Percentiles rank a stretch among this genome's conserved stretches.
Evolutionary conservation across 2,888 invertebrate species (phyloP).

Genomic region (Tuta absoluta): DNA sequence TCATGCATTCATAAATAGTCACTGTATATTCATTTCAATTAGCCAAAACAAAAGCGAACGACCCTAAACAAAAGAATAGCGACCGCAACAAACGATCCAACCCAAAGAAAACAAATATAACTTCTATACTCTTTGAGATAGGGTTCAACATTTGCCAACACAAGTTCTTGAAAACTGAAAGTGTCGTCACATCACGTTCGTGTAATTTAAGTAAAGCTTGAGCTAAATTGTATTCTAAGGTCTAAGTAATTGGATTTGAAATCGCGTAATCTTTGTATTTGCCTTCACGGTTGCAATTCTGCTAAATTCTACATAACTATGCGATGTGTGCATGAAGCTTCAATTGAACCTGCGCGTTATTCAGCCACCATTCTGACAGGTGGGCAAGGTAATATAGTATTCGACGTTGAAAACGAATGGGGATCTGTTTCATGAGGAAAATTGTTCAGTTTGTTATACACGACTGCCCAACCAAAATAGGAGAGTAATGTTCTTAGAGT

Average conservation of each 20-base stretch:
- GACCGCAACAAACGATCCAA: neutral
- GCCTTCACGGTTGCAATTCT: neutral
- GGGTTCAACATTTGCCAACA: neutral
- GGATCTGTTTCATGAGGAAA: too few relatives aligned
- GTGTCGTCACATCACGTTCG: neutral
- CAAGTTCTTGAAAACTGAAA: constrained; percentile 5
- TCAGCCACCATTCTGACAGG: too few relatives aligned
- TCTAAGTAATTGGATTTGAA: neutral
- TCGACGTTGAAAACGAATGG: too few relatives aligned
- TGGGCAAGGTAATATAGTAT: too few relatives aligned
- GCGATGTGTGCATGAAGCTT: too few relatives aligned
- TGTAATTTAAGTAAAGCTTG: neutral
- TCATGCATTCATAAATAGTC: neutral
- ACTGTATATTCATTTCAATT: constrained; percentile 12
- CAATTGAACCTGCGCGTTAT: too few relatives aligned
- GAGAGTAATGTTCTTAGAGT: too few relatives aligned
- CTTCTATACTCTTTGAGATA: neutral
- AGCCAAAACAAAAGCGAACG: constrained; percentile 10
- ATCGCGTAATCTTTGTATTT: neutral
- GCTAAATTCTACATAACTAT: neutral
- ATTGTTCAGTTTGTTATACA: too few relatives aligned
- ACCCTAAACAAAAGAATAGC: constrained; percentile 7
- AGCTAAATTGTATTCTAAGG: constrained; percentile 1
- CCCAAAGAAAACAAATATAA: neutral
- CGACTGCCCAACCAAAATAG: too few relatives aligned